Conservation (phyloP, 2,113 vertebrate genomes). For the Micronycteris hirsuta region DNA sequence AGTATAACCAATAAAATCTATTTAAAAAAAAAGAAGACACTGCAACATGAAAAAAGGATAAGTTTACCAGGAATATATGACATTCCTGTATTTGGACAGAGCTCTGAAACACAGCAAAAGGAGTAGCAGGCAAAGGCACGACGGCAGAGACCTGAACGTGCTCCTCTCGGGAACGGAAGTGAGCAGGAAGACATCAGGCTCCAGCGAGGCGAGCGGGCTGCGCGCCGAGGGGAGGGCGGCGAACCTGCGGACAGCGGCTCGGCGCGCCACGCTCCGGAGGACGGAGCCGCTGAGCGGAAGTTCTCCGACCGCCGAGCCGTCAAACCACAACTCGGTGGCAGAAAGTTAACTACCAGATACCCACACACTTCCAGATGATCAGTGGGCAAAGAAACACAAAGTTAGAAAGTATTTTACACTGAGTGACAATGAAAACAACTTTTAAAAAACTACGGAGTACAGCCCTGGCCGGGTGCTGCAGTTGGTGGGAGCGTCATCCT, state of each 20-base stretch:
- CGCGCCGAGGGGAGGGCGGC: background rate
- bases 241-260: background rate
- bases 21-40: too few relatives aligned
- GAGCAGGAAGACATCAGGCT: background rate
- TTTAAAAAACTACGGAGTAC: background rate
- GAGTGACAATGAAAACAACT: background rate
- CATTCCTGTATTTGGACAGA: background rate
- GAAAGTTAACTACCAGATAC: background rate
- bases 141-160: background rate
- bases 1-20: too few relatives aligned
- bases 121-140: background rate
- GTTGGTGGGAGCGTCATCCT: too few relatives aligned
- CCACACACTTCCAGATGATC: background rate
- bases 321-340: background rate
- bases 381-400: background rate
- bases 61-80: background rate
- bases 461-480: background rate
- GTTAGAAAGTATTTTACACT: background rate
- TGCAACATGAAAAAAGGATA: too few relatives aligned
- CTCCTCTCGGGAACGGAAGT: background rate
- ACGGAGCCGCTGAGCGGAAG: background rate
- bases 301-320: background rate
- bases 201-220: background rate
- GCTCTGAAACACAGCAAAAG: background rate
- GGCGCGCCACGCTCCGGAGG: background rate